Conservation (phyloP, 1,140 invertebrate species). For the Pseudomyrmex gracilis region DNA sequence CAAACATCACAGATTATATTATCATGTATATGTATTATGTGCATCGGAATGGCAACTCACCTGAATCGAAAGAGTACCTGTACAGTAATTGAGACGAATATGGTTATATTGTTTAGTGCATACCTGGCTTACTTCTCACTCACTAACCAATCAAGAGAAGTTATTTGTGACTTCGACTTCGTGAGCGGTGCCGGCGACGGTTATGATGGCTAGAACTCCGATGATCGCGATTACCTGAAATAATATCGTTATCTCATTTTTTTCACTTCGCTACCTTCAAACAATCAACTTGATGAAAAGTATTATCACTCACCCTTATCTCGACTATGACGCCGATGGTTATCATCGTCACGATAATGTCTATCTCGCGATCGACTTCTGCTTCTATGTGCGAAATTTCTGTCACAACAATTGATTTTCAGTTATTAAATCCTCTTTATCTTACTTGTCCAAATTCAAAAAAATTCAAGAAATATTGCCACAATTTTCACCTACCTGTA, state of each 20-base stretch:
- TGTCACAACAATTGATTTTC: constrained; percentile 56
- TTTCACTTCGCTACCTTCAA: no score
- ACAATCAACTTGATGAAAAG: constrained; percentile 17
- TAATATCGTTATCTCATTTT: neutral
- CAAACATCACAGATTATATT: constrained; percentile 80
- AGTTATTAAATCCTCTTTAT: neutral
- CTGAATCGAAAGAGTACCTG: constrained; percentile 82
- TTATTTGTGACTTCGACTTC: constrained; percentile 86
- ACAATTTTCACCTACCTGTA: constrained; percentile 74
- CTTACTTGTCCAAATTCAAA: neutral
- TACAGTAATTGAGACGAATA: constrained; percentile 86
- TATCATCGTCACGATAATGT: constrained; percentile 83
- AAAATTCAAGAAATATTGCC: neutral
- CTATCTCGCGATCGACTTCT: constrained; percentile 83
- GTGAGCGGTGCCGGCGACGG: constrained; percentile 83
- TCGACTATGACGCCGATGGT: constrained; percentile 80
- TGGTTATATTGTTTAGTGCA: constrained; percentile 84
- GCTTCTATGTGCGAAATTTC: constrained; percentile 82
- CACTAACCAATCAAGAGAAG: constrained; percentile 86
- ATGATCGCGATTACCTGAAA: constrained; percentile 81
- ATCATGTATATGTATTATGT: constrained; percentile 82
- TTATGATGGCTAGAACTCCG: constrained; percentile 82
- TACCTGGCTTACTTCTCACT: constrained; percentile 85
- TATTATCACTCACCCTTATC: constrained; percentile 79
- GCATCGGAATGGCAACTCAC: constrained; percentile 85